Base-by-base conservation (phyloP, 2,888 invertebrate genomes). In the Scrobipalpa costella region DNA sequence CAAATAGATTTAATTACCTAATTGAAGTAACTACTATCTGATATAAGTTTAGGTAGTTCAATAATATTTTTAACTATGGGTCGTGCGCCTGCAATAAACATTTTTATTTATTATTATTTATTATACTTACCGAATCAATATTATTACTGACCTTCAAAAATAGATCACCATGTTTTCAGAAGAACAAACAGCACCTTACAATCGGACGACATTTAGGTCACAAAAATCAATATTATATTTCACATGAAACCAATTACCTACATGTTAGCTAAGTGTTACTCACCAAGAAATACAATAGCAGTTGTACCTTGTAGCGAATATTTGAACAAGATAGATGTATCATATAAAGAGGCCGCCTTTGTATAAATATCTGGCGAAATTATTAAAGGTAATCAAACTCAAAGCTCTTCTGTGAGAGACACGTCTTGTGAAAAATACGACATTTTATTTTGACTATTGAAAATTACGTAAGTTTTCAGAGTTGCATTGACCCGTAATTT, bases 321-420 rank as follows among this genome's bases (percentile, higher is more conserved):
- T 57, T 57, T 57, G 36, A 57, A n/a, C 17, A 47, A 47, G 21
- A 50, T 21, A 50, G 44, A n/a, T 44, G 13, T 40, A 40, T 40
- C 13, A 13, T 13, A 40, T 13, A 40, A 40, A 40, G 40, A 40
- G 1, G 40, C 40, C 40, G 40, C 40, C 13, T 13, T 40, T 40
- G 40, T 40, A 40, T 40, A 40, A 40, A 40, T 40, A 13, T 13
- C 9, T 40, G 13, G 40, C 40, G 40, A 40, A 40, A 13, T 13
- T 13, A 13, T 40, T 13, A 13, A 13, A 40, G 13, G 40, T 1
- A 40, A 13, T 40, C 13, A 40, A 13, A 40, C 13, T 40, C 5
- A 40, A 3, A 3, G 40, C 11, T 13, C 40, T 13, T 13, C 13
- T 13, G 40, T 40, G 13, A 40, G 40, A 40, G 40, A 40, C 11